Base-by-base conservation (phyloP, 2,888 invertebrate species). In the Apodemia duryi region DNA sequence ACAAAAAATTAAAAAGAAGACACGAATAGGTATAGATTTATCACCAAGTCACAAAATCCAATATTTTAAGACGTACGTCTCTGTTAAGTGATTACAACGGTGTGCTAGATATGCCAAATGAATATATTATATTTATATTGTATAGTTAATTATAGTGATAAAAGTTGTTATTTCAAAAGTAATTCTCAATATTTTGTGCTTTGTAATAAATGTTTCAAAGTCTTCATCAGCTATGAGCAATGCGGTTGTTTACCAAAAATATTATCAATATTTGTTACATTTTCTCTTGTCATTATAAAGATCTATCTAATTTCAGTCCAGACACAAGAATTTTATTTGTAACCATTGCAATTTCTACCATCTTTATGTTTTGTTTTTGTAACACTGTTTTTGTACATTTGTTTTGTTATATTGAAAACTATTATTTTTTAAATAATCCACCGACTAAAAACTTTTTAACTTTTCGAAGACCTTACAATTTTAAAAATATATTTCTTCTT, bases 41-140 rank as follows among this genome's bases (percentile, higher is more conserved):
- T 61, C n/a, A 60, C 13, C 38, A 62, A 60, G 64, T 71, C 71
- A 71, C 68, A 71, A 72, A 71, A 69, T 65, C 63, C 65, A 65
- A 64, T 68, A 65, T 64, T 68, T 63, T 67, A 54, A 54, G 21
- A 9, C 28, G 21, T 54, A 54, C 28, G 29, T 54, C 21, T 74
- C 74, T 68, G 61, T 61, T 61, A 66, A 67, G 72, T 75, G 74
- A 71, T 70, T 71, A 66, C 66, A 79, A 78, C 75, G 79, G 82
- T 84, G 84, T 85, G 86, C 86, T 86, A 86, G 85, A 79, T 81
- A 84, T 84, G 84, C 86, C 85, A 86, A 86, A 85, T 82, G 77
- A 77, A 71, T 79, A 75, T 75, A 72, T 64, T 69, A 76, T 75
- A 74, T 76, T 77, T 75, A 73, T 79, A 76, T 72, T 76, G 72